These are phyloP conservation scores for Meghimatium bilineatum DNA, from an alignment of 2,888 invertebrate species.

Conservation along the genomic window DNA sequence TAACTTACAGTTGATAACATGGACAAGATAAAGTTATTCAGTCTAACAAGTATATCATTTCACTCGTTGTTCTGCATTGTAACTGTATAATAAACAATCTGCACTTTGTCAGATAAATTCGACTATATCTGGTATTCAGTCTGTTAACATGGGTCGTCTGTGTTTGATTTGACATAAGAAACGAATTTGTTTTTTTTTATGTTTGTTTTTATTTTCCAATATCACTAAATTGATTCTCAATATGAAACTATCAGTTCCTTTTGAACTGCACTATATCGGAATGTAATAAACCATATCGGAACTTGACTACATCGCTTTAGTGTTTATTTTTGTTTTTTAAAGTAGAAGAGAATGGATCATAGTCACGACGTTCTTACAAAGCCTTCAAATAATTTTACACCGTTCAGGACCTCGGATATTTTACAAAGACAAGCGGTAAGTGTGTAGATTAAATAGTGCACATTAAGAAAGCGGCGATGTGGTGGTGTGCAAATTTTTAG, in stretches of 20 bases:
- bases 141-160: no score
- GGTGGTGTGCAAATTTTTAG: background rate
- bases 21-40: background rate
- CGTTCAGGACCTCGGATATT: background rate
- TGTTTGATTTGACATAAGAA: no score
- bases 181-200: no score
- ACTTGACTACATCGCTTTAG: background rate
- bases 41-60: background rate
- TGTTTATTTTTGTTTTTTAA: background rate
- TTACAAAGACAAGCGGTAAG: background rate
- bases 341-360: background rate
- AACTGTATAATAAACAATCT: background rate
- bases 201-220: background rate
- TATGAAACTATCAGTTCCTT: background rate
- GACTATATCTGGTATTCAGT: background rate
- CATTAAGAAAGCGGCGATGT: background rate
- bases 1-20: background rate
- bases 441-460: background rate
- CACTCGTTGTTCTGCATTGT: background rate
- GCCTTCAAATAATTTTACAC: background rate
- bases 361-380: background rate
- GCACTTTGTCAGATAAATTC: background rate
- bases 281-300: background rate
- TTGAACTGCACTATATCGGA: background rate
- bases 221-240: background rate